Evolutionary conservation across 1,140 invertebrate species (phyloP).

Genomic region (Bombus terrestris): DNA sequence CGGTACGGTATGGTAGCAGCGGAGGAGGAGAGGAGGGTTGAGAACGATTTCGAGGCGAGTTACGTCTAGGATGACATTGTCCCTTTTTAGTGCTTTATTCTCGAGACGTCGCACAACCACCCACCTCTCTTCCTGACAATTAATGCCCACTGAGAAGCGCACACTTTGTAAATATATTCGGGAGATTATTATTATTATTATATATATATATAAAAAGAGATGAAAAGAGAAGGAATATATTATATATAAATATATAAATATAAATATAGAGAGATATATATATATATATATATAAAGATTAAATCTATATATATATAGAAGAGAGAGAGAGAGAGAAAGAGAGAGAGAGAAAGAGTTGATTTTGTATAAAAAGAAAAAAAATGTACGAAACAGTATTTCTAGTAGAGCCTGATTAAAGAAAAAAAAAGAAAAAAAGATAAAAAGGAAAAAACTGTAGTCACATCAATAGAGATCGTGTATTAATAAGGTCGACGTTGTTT

Average conservation of each 20-base stretch:
- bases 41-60: slow-evolving; percentile 11
- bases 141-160: slow-evolving; percentile 56
- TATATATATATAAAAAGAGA: slow-evolving; percentile 50
- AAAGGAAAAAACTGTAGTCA: slow-evolving; percentile 49
- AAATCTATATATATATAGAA: slow-evolving; percentile 55
- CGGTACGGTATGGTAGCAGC: background rate
- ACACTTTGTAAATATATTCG: slow-evolving; percentile 68
- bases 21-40: background rate
- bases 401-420: slow-evolving; percentile 57
- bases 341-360: slow-evolving; percentile 58
- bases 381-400: slow-evolving; percentile 68
- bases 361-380: slow-evolving; percentile 65
- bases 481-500: slow-evolving; percentile 38
- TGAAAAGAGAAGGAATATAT: slow-evolving; percentile 50
- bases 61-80: background rate
- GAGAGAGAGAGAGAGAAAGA: background rate
- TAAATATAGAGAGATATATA: slow-evolving; percentile 53
- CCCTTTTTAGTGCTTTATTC: slow-evolving; percentile 52
- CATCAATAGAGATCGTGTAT: slow-evolving; percentile 47
- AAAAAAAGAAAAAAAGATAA: background rate
- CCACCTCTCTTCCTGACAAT: slow-evolving; percentile 31
- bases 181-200: slow-evolving; percentile 47
- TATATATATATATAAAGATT: slow-evolving; percentile 56
- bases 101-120: slow-evolving; percentile 33
- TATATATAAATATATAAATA: slow-evolving; percentile 60